A percentile compares a stretch with the other conserved stretches of the same genome.
Evolutionary conservation across 2,797 vertebrate genomes (phyloP).

Genomic region (Sebastes ruberrimus): DNA sequence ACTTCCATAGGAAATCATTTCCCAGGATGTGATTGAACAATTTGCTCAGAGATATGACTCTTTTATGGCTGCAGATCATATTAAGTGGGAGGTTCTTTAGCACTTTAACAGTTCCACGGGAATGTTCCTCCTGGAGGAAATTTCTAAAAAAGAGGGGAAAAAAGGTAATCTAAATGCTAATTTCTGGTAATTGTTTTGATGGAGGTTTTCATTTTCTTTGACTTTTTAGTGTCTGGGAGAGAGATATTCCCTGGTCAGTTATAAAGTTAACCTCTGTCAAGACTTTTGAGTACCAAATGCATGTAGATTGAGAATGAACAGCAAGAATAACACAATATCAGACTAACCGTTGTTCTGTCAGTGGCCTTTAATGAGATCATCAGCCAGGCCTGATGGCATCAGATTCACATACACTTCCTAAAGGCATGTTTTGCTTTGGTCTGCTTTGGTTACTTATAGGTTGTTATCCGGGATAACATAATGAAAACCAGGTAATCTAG

Average conservation of each 20-base stretch:
- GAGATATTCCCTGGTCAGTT: neutral
- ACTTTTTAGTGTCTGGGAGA: neutral
- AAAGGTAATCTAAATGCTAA: conserved; percentile 59
- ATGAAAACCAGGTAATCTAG: neutral
- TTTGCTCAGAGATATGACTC: conserved; percentile 23
- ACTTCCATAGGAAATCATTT: conserved; percentile 15
- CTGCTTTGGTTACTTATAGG: neutral
- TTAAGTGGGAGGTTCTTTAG: conserved; percentile 12
- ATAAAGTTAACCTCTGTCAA: conserved; percentile 12
- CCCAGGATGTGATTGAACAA: conserved; percentile 14
- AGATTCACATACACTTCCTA: neutral
- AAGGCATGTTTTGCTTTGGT: neutral
- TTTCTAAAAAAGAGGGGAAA: neutral
- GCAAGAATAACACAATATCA: neutral
- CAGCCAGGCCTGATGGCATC: neutral
- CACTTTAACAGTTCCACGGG: neutral
- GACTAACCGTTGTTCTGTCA: neutral
- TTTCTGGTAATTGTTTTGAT: conserved; percentile 39
- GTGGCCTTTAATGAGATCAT: neutral
- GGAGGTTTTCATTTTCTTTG: conserved; percentile 28
- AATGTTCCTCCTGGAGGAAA: conserved; percentile 18
- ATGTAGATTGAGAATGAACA: neutral
- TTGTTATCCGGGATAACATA: neutral
- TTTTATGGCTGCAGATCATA: conserved; percentile 28
- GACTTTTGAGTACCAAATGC: neutral